Base-by-base conservation (phyloP, 2,113 vertebrate genomes). In the Micronisus gabar region DNA sequence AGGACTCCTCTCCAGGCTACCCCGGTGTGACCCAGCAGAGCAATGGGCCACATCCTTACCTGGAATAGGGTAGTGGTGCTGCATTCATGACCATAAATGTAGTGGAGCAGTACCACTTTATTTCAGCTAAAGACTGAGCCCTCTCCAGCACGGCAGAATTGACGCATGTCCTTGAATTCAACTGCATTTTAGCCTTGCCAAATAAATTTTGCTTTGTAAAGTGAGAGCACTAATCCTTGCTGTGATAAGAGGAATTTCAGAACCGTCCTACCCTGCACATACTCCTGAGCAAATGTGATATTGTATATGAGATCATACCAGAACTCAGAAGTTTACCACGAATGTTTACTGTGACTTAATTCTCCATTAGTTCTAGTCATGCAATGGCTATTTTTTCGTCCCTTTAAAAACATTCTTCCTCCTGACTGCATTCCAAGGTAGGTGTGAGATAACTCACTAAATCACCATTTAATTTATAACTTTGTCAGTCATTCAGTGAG, bases 401-500 rank as follows among this genome's bases (percentile, higher is more conserved):
- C 26, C 63, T 96, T 81, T 82, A 83, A 95, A 81, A 90, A 71
- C 74, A 41, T 71, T 79, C 38, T 63, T 95, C 80, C 29, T 84
- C 40, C 76, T 92, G 90, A 87, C 88, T 82, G 5, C 53, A 34
- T 93, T 96, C 92, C 94, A 94, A 90, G 40, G 78, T 93, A 94
- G 80, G 82, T 95, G 89, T 59, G 96, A 97, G 90, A 96, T 74
- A 95, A 78, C 71, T 96, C 70, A 67, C 71, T 88, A 90, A 95
- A 47, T 59, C 72, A 88, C 93, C 71, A 90, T 96, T 93, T 93
- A 96, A 96, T 95, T 86, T 85, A 88, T 92, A 81, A 65, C n/a
- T 97, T 97, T 95, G 82, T 89, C 92, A 93, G 79, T 94, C 72
- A 75, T 92, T 91, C 70, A 26, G 40, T 96, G 95, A 95, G 58